Evolutionary conservation across 1,140 invertebrate species (phyloP), one percentile per base, ranked within the genome.

Genomic region (Gonatopus flavifemur): DNA sequence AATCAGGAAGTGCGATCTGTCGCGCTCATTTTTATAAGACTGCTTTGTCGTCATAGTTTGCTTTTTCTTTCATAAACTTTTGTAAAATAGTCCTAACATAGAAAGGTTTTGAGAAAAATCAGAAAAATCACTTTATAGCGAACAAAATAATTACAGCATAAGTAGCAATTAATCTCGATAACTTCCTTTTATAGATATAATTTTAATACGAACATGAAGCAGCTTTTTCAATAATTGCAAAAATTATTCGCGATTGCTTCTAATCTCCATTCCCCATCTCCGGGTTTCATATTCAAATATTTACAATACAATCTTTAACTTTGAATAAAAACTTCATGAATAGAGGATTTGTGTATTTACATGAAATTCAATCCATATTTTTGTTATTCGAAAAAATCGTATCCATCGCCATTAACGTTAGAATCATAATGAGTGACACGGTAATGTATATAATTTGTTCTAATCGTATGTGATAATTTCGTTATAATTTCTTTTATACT

Each of bases 11-110:
- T 33, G 47, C 16, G 20, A 13, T 20, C 42, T 49, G 52, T 59
- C 53, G 56, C 61, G 56, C 54, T 55, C 57, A 69, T 59, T 67
- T 59, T 36, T 49, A 55, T 66, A 72, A 72, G 70, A 71, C 66
- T 72, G 66, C 57, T 66, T 67, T 53, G 41, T 59, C 30, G 53
- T 53, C 43, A 55, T 52, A 13, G 51, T 59, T 58, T 52, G 35
- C 24, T 52, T 10, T 39, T 49, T 45, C 3, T 52, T 42, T 20
- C 36, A 57, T 32, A 53, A 52, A 25, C 28, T 48, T 32, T 8
- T 41, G 39, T 38, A 15, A 36, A 52, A 40, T 6, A 12, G 6
- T 28, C 12, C 6, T 6, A 42, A 35, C 20, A 33, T 61, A 60
- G 40, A 30, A 52, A 36, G 30, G 42, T 47, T 22, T 49, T 33